Conservation (phyloP, 1,140 invertebrate species). For the Nebria ingens region DNA sequence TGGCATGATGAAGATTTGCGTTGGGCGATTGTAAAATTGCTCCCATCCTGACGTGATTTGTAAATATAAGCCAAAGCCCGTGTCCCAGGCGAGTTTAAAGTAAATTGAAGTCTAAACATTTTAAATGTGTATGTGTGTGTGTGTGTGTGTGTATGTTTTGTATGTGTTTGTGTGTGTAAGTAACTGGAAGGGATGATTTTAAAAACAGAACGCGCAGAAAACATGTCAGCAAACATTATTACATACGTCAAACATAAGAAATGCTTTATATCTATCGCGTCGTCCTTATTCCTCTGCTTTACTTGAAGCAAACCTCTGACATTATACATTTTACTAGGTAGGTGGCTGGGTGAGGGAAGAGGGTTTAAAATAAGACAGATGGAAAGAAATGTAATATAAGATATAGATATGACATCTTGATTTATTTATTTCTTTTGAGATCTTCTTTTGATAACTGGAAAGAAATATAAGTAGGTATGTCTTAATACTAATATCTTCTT, state of each 20-base stretch:
- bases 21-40: not conserved
- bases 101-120: conserved; percentile 33
- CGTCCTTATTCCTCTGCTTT: not conserved
- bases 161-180: not conserved
- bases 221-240: conserved; percentile 32
- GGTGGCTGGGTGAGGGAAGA: conserved; percentile 28
- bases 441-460: conserved; percentile 1
- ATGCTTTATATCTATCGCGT: conserved; percentile 16
- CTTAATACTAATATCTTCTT: too few relatives aligned
- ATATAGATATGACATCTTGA: conserved; percentile 26
- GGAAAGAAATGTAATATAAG: conserved; percentile 28
- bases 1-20: not conserved
- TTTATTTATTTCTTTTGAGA: conserved; percentile 25
- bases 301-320: not conserved
- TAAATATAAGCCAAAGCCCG: conserved; percentile 20
- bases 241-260: conserved; percentile 27
- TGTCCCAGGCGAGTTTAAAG: conserved; percentile 25
- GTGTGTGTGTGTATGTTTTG: not conserved
- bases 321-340: conserved; percentile 16
- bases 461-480: too few relatives aligned
- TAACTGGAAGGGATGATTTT: not conserved
- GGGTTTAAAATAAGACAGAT: too few relatives aligned
- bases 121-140: conserved; percentile 23
- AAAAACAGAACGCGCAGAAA: conserved; percentile 18
- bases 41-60: conserved; percentile 20